Percentiles rank a stretch among this genome's conserved stretches.
phyloP scores from a whole-genome alignment of 2,888 invertebrate species.

The Aphidius colemani region DNA sequence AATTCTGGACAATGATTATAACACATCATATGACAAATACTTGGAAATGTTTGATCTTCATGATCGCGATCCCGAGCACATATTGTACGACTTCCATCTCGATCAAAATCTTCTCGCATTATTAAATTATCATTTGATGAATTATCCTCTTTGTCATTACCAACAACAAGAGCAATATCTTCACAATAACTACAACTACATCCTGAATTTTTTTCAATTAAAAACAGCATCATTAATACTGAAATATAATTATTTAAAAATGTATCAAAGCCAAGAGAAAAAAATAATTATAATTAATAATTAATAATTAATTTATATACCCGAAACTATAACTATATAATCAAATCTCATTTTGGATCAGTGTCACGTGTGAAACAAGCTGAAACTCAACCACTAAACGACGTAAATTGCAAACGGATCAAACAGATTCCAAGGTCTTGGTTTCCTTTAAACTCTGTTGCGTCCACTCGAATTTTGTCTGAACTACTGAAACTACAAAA shows the following conservation, averaged over 20 bases:
- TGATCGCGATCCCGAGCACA: constrained; percentile 51
- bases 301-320: constrained; percentile 1
- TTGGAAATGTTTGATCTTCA: constrained; percentile 49
- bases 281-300: too few relatives aligned
- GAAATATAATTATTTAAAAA: too few relatives aligned
- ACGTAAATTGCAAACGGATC: constrained; percentile 24
- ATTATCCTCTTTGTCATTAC: constrained; percentile 33
- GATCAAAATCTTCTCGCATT: constrained; percentile 44
- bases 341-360: constrained; percentile 20
- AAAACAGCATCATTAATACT: background rate
- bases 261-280: too few relatives aligned
- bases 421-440: constrained; percentile 22
- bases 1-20: constrained; percentile 49
- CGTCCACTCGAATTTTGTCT: constrained; percentile 24
- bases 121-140: constrained; percentile 26
- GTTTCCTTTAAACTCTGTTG: background rate
- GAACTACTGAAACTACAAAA: constrained; percentile 27
- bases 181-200: constrained; percentile 48
- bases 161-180: constrained; percentile 36
- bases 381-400: constrained; percentile 6
- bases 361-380: constrained; percentile 7
- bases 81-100: constrained; percentile 46
- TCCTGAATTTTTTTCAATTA: constrained; percentile 23
- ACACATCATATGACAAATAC: constrained; percentile 54
- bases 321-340: constrained; percentile 7